Base-by-base conservation (phyloP, 2,888 invertebrate species). In the Oscheius sp. region DNA sequence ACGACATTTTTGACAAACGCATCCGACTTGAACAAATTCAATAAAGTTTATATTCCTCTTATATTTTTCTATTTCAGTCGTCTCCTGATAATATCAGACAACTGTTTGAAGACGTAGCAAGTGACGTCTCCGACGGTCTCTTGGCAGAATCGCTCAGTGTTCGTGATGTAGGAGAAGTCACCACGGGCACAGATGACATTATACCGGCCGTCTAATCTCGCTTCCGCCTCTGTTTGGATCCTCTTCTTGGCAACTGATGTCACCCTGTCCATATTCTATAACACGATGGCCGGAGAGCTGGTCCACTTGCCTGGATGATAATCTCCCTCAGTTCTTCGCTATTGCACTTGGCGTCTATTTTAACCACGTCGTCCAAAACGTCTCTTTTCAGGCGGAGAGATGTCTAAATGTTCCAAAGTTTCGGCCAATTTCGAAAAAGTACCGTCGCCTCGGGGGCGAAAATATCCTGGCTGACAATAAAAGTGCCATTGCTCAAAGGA, bases 41-140 rank as follows among this genome's bases (percentile, higher is more conserved):
- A 35, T 6, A 35, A 35, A 35, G 9, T 35, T 35, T 35, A 35
- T 35, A 9, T 35, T 3, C 5, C 3, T 35, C 35, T 6, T 35
- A 35, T n/a, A 12, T 43, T n/a, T n/a, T 7, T n/a, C 43, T 21
- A 63, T 16, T 25, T 66, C 25, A 66, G 29, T 1, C 66, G 49
- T 27, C 52, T 52, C 27, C 66, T 25, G 12, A 66, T 49, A 6
- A 66, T 52, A 21, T 66, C 52, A 29, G 49, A 46, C n/a, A 81
- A 43, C 52, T 81, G 81, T 49, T 81, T 81, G 73, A 81, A 81
- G 23, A 79, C 61, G 53, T 76, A 81, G 45, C 81, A 81, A 35
- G 81, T 81, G 56, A 81, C 79, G 46, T 81, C 81, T 1, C 79
- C 81, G 9, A 81, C 78, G 16, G 78, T 77, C 52, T 81, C 79